Evolutionary conservation across 2,113 vertebrate genomes (phyloP).

Genomic region (Prionailurus viverrinus): DNA sequence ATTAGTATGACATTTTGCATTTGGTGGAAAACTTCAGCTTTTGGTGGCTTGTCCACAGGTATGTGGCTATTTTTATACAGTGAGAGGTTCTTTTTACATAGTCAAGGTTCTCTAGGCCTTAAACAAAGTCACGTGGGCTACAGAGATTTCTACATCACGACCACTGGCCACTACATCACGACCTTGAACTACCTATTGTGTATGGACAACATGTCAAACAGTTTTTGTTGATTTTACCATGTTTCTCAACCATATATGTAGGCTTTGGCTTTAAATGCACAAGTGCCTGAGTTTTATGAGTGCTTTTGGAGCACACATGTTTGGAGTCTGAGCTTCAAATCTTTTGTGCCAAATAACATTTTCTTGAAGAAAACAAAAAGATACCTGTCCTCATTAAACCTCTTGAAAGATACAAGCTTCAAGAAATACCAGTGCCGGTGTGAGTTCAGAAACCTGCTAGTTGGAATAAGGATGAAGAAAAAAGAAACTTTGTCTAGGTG

Average conservation of each 20-base stretch:
- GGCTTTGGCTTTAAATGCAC: not conserved
- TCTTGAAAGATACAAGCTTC: not conserved
- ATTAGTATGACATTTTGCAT: not conserved
- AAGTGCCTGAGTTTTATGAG: not conserved
- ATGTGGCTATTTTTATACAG: conserved; percentile 19
- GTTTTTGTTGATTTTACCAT: not conserved
- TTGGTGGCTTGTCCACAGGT: not conserved
- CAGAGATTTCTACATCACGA: not conserved
- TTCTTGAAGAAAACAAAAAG: not conserved
- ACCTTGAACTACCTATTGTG: not conserved
- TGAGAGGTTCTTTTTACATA: conserved; percentile 23
- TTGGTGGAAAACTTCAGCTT: not conserved
- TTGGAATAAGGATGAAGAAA: not conserved
- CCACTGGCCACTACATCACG: too few species aligned
- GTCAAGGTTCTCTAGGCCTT: not conserved
- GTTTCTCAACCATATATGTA: not conserved
- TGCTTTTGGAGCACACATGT: not conserved
- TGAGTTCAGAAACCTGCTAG: not conserved
- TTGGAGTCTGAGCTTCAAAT: not conserved
- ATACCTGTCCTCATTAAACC: not conserved
- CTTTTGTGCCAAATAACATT: not conserved
- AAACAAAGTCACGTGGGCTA: not conserved
- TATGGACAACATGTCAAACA: not conserved
- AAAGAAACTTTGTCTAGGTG: not conserved
- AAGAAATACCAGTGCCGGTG: not conserved